Evolutionary conservation across 1,140 invertebrate species (phyloP), one percentile per base, ranked within the genome.

Genomic region (Cyclina sinensis): DNA sequence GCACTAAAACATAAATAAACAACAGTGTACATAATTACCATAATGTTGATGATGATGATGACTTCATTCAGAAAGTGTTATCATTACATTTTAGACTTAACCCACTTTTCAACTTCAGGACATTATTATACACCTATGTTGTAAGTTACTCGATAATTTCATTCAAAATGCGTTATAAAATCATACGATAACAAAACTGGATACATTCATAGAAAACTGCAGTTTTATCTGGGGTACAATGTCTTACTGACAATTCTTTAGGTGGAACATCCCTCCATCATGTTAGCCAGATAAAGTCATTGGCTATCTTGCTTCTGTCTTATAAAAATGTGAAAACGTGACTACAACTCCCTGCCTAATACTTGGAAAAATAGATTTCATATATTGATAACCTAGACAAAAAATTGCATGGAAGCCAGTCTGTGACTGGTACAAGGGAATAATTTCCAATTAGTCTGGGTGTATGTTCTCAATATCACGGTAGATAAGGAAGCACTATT

Each of bases 1-100:
- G 95, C n/a, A 96, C 97, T 97, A 94, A 91, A 92, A 73, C 16
- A 51, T 43, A 43, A 43, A 43, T 43, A 14, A 43, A 43, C 4
- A 43, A 43, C 43, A 43, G n/a, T n/a, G n/a, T n/a, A n/a, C n/a
- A n/a, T n/a, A n/a, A n/a, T n/a, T n/a, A n/a, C n/a, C n/a, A n/a
- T n/a, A n/a, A n/a, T n/a, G n/a, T n/a, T n/a, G n/a, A n/a, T n/a
- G n/a, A n/a, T n/a, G n/a, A n/a, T n/a, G n/a, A n/a, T n/a, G n/a
- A n/a, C n/a, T n/a, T n/a, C n/a, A n/a, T n/a, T n/a, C n/a, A n/a
- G n/a, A n/a, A n/a, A n/a, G n/a, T n/a, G n/a, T n/a, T n/a, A n/a
- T n/a, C n/a, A n/a, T n/a, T n/a, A n/a, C n/a, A n/a, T n/a, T n/a
- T n/a, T n/a, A n/a, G n/a, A n/a, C n/a, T n/a, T n/a, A n/a, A n/a